Base-by-base conservation (phyloP, 1,140 invertebrate genomes). In the Brachionus paranguensis region DNA sequence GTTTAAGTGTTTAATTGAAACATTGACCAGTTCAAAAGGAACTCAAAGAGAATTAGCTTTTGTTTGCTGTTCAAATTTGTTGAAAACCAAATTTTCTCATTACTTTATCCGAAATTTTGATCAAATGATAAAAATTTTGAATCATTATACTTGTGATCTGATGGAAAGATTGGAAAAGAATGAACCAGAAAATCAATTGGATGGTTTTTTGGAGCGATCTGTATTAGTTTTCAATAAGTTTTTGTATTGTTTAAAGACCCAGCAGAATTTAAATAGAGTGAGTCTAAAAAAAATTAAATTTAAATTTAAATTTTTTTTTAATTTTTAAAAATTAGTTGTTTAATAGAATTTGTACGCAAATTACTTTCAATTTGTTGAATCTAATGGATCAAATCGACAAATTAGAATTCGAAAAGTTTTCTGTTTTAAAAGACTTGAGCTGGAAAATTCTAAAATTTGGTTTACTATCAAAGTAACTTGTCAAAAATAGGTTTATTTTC, bases 381-480 rank as follows among this genome's bases (percentile, higher is more conserved):
- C n/a, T 68, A 41, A 68, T 81, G 3, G 27, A 72, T 72, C 29
- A 20, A 65, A 81, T 41, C 41, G 50, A 60, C 10, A 79, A 60
- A 37, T 27, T 55, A 8, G 27, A 37, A 53, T 11, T 4, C 2
- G n/a, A 41, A 20, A 20, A 45, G 6, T 50, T 53, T 53, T 24
- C 14, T 53, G 14, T 10, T 8, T 11, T 79, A 3, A 79, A 64
- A 81, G 37, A 60, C 17, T 41, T 68, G 11, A 7, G 12, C 3
- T 68, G 29, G 78, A 68, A 81, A 45, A 60, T 81, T 4, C 3
- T 81, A 12, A 81, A 81, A 68, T 81, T 24, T 60, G 53, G 53
- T 27, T 17, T 81, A 27, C 17, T 64, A 43, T 64, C 78, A 64
- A 81, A 81, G 76, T 79, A 79, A 79, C 20, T 55, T n/a, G n/a